Evolutionary conservation across 2,888 invertebrate species (phyloP).

Genomic region (Neoascia interrupta): DNA sequence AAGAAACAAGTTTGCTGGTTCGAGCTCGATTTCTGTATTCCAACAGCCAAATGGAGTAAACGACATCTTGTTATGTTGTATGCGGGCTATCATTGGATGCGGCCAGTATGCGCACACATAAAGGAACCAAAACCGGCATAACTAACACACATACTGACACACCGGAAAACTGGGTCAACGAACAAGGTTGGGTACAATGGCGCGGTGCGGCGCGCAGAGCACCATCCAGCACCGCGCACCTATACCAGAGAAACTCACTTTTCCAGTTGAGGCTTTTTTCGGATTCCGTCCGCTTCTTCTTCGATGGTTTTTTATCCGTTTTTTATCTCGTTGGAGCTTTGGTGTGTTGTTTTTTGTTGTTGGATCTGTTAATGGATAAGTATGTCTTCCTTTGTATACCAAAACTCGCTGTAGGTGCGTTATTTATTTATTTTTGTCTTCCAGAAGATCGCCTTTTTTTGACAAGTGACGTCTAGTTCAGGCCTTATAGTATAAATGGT

Average conservation of each 20-base stretch:
- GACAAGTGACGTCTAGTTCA: conserved; percentile 18
- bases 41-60: conserved; percentile 42
- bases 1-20: conserved; percentile 54
- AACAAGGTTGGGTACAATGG: conserved; percentile 64
- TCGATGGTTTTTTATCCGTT: background rate
- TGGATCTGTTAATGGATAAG: conserved; percentile 12
- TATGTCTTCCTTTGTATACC: conserved; percentile 1
- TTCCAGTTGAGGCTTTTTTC: conserved; percentile 59
- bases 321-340: background rate
- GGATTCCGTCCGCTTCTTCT: conserved; percentile 12
- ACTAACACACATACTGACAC: conserved; percentile 27
- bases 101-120: conserved; percentile 51
- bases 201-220: conserved; percentile 24
- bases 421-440: conserved; percentile 23
- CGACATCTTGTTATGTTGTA: conserved; percentile 47
- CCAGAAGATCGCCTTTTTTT: no score
- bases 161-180: conserved; percentile 63
- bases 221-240: no score
- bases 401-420: conserved; percentile 1
- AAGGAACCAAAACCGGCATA: conserved; percentile 64
- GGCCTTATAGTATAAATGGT: no score
- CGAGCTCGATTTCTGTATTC: conserved; percentile 64
- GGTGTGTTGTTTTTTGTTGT: conserved; percentile 12
- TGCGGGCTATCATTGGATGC: conserved; percentile 26
- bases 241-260: conserved; percentile 68